Evolutionary conservation across 2,797 vertebrate species (phyloP), one percentile per base, ranked within the genome.

Genomic region (Gadopsis marmoratus): DNA sequence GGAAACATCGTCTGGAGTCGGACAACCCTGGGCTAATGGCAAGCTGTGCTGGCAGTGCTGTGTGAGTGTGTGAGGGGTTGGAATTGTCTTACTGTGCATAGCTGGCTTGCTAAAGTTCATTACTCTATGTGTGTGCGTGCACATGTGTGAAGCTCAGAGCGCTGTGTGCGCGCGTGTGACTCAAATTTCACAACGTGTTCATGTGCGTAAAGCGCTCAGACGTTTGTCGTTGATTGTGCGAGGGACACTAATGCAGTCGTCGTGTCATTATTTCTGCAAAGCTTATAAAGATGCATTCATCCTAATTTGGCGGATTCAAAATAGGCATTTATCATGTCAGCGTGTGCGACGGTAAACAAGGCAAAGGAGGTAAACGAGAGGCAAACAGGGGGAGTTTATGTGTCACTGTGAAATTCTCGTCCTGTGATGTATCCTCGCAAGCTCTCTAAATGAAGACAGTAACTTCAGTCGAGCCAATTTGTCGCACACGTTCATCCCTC

Each of bases 1-100:
- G 89, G 90, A 88, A 91, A 88, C 87, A 81, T 90, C 87, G 86
- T 91, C 91, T 92, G 86, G 81, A 91, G 88, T 89, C 72, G 85
- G 81, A 88, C 91, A 91, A 89, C 85, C 81, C 82, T 61, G 81
- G 73, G 88, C 88, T 92, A 88, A 92, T 91, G 90, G 89, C 89
- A 91, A 92, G 88, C 89, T 92, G 91, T 92, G 89, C 86, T 90
- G 91, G 90, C 89, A 86, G 81, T 50, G 39, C 75, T 1, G 51
- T 7, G 74, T 17, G 76, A 72, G 87, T 33, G 69, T 64, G 89
- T 16, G 67, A 88, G 76, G 84, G 83, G 51, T 78, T 89, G 83
- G 81, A 76, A 79, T 86, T 84, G 85, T 91, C 86, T 84, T 59
- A 78, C 83, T 81, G 88, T 72, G 87, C 80, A 55, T 45, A 59